Evolutionary conservation across 1,140 invertebrate species (phyloP).

Genomic region (Bacillus rossius): DNA sequence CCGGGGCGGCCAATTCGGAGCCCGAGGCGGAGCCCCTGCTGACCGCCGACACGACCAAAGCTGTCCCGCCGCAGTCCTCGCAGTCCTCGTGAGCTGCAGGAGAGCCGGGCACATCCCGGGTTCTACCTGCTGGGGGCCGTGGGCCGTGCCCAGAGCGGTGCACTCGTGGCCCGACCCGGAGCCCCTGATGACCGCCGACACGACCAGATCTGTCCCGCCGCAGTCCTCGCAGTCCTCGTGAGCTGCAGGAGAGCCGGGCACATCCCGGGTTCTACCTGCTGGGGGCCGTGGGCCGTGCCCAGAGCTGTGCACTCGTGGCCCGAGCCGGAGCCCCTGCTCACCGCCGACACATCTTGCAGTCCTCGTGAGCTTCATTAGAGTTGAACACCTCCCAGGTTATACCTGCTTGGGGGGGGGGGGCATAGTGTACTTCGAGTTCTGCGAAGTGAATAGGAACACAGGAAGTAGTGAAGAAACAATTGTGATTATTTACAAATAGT

Average conservation of each 20-base stretch:
- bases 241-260: too few relatives aligned
- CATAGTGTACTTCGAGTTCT: too few relatives aligned
- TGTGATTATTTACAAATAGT: too few relatives aligned
- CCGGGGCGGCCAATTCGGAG: background rate
- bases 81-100: too few relatives aligned
- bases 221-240: too few relatives aligned
- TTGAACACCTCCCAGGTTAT: too few relatives aligned
- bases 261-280: slow-evolving; percentile 28
- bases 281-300: slow-evolving; percentile 38
- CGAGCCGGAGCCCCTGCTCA: background rate
- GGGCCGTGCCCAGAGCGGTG: slow-evolving; percentile 24
- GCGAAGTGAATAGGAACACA: too few relatives aligned
- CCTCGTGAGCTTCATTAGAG: too few relatives aligned
- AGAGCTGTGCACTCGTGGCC: background rate
- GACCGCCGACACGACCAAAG: background rate
- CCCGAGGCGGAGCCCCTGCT: background rate
- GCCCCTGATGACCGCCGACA: background rate
- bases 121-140: slow-evolving; percentile 38
- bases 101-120: too few relatives aligned
- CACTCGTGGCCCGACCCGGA: background rate
- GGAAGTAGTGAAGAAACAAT: too few relatives aligned
- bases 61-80: too few relatives aligned
- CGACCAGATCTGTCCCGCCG: background rate
- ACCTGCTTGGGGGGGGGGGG: slow-evolving; percentile 40
- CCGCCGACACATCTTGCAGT: background rate